Percentiles rank a stretch among this genome's conserved stretches.
Conservation (phyloP, 2,888 invertebrate genomes). For the Apamea crenata region DNA sequence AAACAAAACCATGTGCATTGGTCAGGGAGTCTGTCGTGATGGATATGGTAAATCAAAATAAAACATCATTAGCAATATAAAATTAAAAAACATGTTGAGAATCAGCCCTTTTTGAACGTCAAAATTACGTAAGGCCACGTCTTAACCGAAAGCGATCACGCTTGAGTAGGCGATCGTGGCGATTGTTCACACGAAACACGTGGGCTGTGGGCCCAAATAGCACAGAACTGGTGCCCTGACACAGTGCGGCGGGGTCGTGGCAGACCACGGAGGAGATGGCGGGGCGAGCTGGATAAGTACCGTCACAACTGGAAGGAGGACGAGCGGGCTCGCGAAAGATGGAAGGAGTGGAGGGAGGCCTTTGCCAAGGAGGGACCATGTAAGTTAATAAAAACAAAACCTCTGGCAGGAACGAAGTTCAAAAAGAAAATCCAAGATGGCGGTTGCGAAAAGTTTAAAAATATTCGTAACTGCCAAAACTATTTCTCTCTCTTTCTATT, state of each 20-base stretch:
- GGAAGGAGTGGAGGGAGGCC: not conserved
- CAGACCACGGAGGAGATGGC: not conserved
- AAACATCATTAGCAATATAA: not conserved
- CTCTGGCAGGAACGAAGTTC: too few species aligned
- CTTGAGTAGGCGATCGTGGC: not conserved
- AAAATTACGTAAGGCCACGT: not conserved
- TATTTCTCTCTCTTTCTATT: too few species aligned
- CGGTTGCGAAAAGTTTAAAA: too few species aligned
- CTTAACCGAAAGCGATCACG: not conserved
- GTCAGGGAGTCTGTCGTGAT: constrained; percentile 33
- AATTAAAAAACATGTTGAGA: not conserved
- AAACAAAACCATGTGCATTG: constrained; percentile 70
- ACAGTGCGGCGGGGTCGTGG: not conserved
- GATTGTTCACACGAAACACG: not conserved
- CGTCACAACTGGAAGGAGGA: not conserved
- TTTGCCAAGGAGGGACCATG: not conserved
- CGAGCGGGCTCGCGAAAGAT: not conserved
- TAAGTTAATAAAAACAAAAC: too few species aligned
- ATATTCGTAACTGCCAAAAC: too few species aligned
- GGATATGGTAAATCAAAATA: constrained; percentile 32
- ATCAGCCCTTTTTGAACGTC: not conserved
- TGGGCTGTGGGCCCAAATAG: too few species aligned
- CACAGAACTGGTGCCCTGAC: not conserved
- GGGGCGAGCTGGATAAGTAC: not conserved
- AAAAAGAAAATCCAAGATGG: too few species aligned